Conservation (phyloP, 2,113 vertebrate species). For the Nicator chloris region DNA sequence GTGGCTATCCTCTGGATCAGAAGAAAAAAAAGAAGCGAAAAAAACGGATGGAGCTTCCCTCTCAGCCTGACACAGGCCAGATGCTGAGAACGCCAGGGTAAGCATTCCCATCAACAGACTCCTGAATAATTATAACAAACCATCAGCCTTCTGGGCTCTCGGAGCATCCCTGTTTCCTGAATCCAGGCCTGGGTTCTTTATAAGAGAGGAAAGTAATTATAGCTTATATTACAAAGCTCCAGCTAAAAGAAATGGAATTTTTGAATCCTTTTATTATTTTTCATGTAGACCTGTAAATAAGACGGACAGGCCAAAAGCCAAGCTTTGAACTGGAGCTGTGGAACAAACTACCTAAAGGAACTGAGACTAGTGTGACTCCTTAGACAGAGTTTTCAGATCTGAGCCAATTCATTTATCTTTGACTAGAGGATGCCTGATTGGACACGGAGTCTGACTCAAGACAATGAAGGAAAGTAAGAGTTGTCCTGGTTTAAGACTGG, state of each 20-base stretch:
- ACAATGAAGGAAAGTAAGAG: background rate
- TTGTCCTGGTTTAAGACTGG: background rate
- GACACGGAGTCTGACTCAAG: background rate
- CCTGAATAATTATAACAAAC: background rate
- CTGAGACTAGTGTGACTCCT: background rate
- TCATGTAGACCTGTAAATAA: background rate
- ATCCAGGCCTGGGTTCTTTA: background rate
- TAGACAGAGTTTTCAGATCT: background rate
- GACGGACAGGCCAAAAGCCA: background rate
- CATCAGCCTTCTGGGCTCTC: background rate
- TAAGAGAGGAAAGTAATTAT: background rate
- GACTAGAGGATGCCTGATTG: background rate
- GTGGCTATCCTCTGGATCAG: background rate
- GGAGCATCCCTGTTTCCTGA: background rate
- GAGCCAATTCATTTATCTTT: background rate
- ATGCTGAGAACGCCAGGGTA: background rate
- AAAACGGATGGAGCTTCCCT: background rate
- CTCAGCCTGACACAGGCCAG: conserved; percentile 7
- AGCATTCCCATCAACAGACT: background rate
- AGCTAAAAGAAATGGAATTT: background rate
- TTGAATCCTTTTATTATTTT: background rate
- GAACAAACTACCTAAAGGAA: background rate
- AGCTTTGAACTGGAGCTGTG: background rate
- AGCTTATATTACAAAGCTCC: background rate
- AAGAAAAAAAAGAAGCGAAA: accelerated